Evolutionary conservation across 2,797 vertebrate genomes (phyloP), one percentile per base, ranked within the genome.

Genomic region (Chaetophractus vellerosus): DNA sequence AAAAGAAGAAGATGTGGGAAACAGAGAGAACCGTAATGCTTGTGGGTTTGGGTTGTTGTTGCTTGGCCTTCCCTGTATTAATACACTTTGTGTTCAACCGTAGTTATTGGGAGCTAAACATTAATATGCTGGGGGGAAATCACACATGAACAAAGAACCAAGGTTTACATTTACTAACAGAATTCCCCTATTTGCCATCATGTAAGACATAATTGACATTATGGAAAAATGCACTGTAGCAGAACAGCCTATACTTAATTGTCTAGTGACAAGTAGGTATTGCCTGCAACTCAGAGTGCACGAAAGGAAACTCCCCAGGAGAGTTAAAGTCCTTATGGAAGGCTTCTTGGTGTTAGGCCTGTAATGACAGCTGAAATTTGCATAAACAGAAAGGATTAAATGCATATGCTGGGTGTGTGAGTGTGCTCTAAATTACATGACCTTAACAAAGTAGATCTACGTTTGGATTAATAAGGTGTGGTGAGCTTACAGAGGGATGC

Each of bases 331-430:
- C 12, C 0, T 28, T 76, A 87, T 33, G 83, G 48, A 91, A 96
- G 76, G 69, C 87, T 91, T 93, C 66, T 5, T 79, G 81, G 87
- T 93, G 41, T 45, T 61, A 61, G 63, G 18, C 50, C 68, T 81
- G 23, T 90, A 94, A 82, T 71, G 72, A 85, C 57, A 88, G 84
- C 57, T 82, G 15, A 97, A 50, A 82, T 84, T 15, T 95, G 26
- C 80, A 94, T 72, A 78, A 80, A 72, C 19, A 79, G 74, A 82
- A 88, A 95, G 91, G 31, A 96, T 71, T 92, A 80, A 89, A 82
- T 69, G 19, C 55, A 71, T 21, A 79, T 57, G 55, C 12, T 75
- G 7, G 9, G 3, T 36, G 61, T 33, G 33, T 10, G 24, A 61
- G 41, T 57, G 48, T 75, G n/a, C n/a, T 93, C 61, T 76, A 79